phyloP scores from a whole-genome alignment of 2,113 vertebrate species.

The Leucopternis melanops region DNA sequence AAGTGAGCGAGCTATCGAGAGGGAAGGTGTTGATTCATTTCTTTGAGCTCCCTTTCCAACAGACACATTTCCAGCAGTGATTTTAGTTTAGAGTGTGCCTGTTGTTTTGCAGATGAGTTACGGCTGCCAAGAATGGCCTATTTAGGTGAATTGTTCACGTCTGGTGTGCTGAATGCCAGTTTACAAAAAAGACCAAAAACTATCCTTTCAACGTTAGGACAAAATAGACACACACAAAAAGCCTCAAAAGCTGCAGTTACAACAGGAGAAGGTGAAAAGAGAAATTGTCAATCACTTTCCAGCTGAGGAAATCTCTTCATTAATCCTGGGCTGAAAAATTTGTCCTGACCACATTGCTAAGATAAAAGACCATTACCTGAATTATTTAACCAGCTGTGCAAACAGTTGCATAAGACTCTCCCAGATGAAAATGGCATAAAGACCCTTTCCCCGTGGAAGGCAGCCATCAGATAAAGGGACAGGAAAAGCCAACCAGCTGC shows the following conservation, averaged over 20 bases:
- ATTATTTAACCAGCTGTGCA: slow-evolving; percentile 23
- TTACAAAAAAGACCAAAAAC: background rate
- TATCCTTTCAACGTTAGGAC: background rate
- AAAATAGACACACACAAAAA: background rate
- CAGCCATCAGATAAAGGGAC: slow-evolving; percentile 30
- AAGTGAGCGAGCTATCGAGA: background rate
- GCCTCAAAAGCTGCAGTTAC: background rate
- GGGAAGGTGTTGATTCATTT: background rate
- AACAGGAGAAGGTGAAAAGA: background rate
- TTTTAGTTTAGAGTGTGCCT: background rate
- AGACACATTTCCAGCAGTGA: slow-evolving; percentile 4
- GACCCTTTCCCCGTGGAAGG: slow-evolving; percentile 17
- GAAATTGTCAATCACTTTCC: background rate
- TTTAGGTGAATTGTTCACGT: background rate
- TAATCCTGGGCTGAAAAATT: slow-evolving; percentile 37
- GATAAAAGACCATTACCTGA: slow-evolving; percentile 12
- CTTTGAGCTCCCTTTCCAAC: background rate
- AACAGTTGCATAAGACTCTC: background rate
- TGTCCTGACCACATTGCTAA: background rate
- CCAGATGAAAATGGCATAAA: slow-evolving; percentile 31
- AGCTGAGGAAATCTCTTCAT: slow-evolving; percentile 16
- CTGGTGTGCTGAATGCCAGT: background rate
- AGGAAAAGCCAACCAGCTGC: background rate
- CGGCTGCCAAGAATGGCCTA: slow-evolving; percentile 13
- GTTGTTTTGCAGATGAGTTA: slow-evolving; percentile 41